A percentile compares a stretch with the other conserved stretches of the same genome.
Conservation (phyloP, 2,113 vertebrate genomes). For the Clarias macrocephalus region DNA sequence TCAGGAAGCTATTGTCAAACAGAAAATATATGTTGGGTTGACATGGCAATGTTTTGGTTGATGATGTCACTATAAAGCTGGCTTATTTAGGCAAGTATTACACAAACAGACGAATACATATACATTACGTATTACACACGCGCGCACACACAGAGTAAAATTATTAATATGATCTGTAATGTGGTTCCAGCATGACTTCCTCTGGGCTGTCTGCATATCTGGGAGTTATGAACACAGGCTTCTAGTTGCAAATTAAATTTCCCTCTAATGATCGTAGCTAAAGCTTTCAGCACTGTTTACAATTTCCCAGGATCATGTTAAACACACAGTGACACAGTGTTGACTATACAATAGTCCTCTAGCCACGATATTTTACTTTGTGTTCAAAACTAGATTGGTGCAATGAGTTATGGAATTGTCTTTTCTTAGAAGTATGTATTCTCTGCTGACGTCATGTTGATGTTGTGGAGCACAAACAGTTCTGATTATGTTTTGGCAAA, state of each 20-base stretch:
- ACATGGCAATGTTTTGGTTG: not conserved
- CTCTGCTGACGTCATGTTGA: not conserved
- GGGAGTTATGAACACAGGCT: not conserved
- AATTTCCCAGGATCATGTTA: constrained; percentile 22
- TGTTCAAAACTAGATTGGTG: not conserved
- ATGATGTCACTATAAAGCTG: not conserved
- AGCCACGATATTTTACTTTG: not conserved
- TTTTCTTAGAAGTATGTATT: not conserved
- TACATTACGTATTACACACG: not conserved
- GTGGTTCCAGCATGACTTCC: constrained; percentile 1
- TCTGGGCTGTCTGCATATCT: constrained; percentile 6
- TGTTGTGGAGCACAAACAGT: not conserved
- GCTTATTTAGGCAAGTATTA: not conserved
- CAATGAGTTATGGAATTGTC: not conserved
- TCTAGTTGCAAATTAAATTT: constrained; percentile 9
- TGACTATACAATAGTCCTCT: not conserved
- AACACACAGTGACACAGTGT: not conserved
- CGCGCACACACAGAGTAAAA: constrained; percentile 7
- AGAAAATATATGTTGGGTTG: not conserved
- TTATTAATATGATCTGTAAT: constrained; percentile 8
- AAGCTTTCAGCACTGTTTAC: constrained; percentile 28
- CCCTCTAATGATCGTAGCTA: not conserved
- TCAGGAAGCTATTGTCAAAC: not conserved
- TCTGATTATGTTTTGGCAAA: not conserved
- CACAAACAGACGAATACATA: constrained; percentile 3